phyloP scores from a whole-genome alignment of 2,113 vertebrate genomes.

The Lophochroa leadbeateri region DNA sequence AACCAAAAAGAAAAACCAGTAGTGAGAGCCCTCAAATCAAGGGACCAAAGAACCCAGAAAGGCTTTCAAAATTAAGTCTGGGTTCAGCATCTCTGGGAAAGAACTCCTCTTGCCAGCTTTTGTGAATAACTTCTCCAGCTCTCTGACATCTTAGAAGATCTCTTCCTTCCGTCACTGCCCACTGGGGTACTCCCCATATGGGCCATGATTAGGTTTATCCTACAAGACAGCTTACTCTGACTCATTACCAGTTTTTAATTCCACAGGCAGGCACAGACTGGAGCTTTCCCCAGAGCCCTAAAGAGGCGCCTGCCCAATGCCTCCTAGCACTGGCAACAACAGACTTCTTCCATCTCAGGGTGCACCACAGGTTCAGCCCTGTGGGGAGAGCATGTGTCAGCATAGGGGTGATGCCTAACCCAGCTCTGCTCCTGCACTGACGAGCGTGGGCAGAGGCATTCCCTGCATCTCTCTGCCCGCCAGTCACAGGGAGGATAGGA shows the following conservation, averaged over 20 bases:
- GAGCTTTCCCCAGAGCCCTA: not conserved
- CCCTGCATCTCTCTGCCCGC: not conserved
- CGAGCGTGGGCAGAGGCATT: fast-evolving
- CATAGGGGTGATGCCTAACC: not conserved
- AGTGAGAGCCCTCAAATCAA: not conserved
- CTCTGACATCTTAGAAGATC: not conserved
- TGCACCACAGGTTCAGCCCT: fast-evolving
- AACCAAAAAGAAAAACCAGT: not conserved
- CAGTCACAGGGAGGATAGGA: fast-evolving
- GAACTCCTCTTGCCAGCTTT: not conserved
- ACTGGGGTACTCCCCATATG: not conserved
- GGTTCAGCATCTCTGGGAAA: not conserved
- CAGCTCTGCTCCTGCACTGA: not conserved
- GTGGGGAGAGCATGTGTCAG: fast-evolving
- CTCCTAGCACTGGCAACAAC: not conserved
- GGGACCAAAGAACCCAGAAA: not conserved
- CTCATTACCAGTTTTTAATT: not conserved
- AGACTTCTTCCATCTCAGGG: not conserved
- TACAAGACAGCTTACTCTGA: not conserved
- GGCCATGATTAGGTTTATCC: not conserved
- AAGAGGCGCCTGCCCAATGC: fast-evolving
- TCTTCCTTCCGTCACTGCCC: not conserved
- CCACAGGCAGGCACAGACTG: not conserved
- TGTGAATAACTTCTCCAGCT: not conserved
- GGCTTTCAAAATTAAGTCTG: not conserved